These are phyloP conservation scores for Poeciliopsis gracilis DNA, from an alignment of 2,797 vertebrate genomes.

Conservation along the genomic window DNA sequence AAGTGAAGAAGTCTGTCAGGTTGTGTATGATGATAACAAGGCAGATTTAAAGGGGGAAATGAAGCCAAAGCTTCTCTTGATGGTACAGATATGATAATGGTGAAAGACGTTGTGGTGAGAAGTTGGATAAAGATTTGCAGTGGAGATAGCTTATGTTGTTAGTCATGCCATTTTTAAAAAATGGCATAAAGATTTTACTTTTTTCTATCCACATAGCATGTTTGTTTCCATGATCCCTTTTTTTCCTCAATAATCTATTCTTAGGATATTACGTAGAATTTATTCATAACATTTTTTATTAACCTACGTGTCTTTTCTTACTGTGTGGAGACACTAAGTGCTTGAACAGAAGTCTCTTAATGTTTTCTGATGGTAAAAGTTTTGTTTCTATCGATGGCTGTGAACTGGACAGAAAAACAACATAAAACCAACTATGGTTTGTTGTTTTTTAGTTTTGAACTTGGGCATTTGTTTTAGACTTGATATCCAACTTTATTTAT, in stretches of 20 bases:
- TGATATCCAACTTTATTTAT: neutral
- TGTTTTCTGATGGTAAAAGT: neutral
- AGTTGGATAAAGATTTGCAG: neutral
- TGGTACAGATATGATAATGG: constrained; percentile 8
- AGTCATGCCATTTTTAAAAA: neutral
- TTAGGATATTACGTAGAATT: neutral
- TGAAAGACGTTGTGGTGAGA: constrained; percentile 4
- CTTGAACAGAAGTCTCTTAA: neutral
- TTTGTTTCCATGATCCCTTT: neutral
- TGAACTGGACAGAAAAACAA: neutral
- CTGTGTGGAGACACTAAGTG: neutral
- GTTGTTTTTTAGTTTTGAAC: neutral
- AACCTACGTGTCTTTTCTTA: neutral
- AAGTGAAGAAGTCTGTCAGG: neutral
- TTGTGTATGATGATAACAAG: neutral
- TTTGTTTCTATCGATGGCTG: neutral
- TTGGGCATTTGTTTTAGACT: neutral
- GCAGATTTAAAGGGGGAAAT: constrained; percentile 12
- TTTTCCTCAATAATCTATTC: neutral
- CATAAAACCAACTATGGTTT: neutral
- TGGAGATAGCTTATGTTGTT: neutral
- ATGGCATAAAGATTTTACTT: neutral
- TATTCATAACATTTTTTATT: neutral
- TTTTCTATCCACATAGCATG: neutral
- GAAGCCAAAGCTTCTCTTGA: constrained; percentile 18